A percentile compares a stretch with the other conserved stretches of the same genome.
Conservation (phyloP, 2,888 invertebrate species). For the Drosophila kuntzei region DNA sequence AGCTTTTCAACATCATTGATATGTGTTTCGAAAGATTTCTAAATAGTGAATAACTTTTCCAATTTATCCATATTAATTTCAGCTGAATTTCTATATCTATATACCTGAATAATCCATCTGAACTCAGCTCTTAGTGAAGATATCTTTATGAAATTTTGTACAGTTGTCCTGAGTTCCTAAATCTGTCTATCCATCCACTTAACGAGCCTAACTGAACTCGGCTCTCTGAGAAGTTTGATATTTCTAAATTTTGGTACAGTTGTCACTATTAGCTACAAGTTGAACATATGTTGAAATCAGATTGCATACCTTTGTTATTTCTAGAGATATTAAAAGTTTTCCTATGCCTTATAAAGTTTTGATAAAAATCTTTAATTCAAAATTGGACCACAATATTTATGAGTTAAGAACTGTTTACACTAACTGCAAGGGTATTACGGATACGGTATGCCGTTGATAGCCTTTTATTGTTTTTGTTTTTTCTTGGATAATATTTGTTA, state of each 20-base stretch:
- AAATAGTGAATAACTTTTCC: background rate
- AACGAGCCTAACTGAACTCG: background rate
- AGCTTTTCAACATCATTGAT: background rate
- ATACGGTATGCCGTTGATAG: slow-evolving; percentile 18
- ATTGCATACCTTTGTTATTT: background rate
- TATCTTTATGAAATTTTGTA: background rate
- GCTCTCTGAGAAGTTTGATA: background rate
- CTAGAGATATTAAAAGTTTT: background rate
- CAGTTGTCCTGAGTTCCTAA: background rate
- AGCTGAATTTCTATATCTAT: background rate
- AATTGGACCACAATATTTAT: slow-evolving; percentile 7
- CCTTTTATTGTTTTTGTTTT: slow-evolving; percentile 6
- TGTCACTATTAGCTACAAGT: background rate
- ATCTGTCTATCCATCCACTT: background rate
- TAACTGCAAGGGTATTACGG: slow-evolving; percentile 18
- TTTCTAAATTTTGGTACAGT: background rate
- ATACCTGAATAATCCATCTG: background rate
- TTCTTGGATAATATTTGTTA: slow-evolving; percentile 8
- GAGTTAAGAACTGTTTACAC: background rate
- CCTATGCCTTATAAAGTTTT: slow-evolving; percentile 14
- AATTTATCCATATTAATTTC: background rate
- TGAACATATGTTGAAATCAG: background rate
- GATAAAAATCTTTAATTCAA: slow-evolving; percentile 4
- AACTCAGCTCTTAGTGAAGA: background rate
- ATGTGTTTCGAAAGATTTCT: background rate